A percentile compares a stretch with the other conserved stretches of the same genome.
phyloP scores from a whole-genome alignment of 2,888 invertebrate genomes.

The Hirtodrosophila histrioides region DNA sequence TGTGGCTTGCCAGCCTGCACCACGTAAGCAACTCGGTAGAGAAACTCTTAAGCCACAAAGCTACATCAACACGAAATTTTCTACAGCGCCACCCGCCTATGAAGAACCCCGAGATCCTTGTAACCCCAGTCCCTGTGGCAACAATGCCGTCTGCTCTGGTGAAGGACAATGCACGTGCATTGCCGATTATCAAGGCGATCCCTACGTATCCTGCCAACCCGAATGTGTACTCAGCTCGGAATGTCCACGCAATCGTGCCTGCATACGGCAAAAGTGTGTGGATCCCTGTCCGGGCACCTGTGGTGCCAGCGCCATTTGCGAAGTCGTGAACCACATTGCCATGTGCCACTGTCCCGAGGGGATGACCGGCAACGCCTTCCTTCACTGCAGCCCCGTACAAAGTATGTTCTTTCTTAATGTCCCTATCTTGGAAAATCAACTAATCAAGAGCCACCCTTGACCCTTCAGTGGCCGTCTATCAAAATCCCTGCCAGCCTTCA shows the following conservation, averaged over 20 bases:
- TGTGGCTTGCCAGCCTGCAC: constrained; percentile 84
- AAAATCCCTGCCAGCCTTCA: constrained; percentile 89
- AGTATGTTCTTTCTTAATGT: constrained; percentile 74
- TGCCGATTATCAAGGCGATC: constrained; percentile 89
- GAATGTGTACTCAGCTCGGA: constrained; percentile 89
- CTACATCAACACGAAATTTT: neutral
- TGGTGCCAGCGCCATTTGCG: constrained; percentile 88
- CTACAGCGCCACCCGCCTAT: constrained; percentile 59
- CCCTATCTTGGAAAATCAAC: neutral
- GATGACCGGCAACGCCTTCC: constrained; percentile 90
- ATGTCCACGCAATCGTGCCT: constrained; percentile 88
- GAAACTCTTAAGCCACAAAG: neutral
- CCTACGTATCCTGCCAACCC: constrained; percentile 88
- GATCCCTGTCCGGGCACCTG: constrained; percentile 90
- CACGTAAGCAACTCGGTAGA: constrained; percentile 58
- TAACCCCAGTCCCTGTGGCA: constrained; percentile 91
- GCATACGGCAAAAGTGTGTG: constrained; percentile 88
- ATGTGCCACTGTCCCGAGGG: constrained; percentile 89
- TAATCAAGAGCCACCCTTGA: constrained; percentile 15
- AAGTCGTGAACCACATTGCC: constrained; percentile 89
- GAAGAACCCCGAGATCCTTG: constrained; percentile 85
- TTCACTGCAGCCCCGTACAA: constrained; percentile 85
- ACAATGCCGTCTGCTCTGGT: constrained; percentile 89
- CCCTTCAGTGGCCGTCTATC: constrained; percentile 82
- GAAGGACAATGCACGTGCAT: constrained; percentile 88